These are phyloP conservation scores for Odontocolon sp. DNA, from an alignment of 2,888 invertebrate genomes.

Conservation along the genomic window DNA sequence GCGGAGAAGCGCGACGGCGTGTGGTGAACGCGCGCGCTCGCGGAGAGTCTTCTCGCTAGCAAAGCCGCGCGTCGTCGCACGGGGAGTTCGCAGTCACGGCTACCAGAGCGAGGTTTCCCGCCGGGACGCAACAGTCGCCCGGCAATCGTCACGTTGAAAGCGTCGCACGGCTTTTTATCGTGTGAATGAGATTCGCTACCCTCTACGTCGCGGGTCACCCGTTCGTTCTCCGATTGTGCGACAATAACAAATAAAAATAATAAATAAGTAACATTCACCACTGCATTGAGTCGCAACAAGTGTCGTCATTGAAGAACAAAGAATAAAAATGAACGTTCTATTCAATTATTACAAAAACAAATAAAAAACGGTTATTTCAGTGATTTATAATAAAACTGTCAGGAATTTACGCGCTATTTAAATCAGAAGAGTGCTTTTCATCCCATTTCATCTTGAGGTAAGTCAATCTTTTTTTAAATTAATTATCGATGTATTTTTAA, in stretches of 20 bases:
- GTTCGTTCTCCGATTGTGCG: constrained; percentile 13
- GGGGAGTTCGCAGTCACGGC: constrained; percentile 51
- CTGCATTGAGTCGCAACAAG: background rate
- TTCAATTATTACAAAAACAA: background rate
- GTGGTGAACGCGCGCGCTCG: constrained; percentile 54
- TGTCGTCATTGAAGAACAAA: background rate
- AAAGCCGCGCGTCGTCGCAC: constrained; percentile 12
- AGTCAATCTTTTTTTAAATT: background rate
- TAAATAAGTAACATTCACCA: background rate
- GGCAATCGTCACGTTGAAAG: constrained; percentile 67
- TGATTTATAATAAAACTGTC: background rate
- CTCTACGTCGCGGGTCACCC: background rate
- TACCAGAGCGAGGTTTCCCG: constrained; percentile 62
- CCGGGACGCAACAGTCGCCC: constrained; percentile 77
- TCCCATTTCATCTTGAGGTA: background rate
- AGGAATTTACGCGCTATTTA: background rate
- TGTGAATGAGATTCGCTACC: constrained; percentile 26
- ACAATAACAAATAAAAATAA: background rate
- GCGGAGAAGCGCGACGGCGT: constrained; percentile 66
- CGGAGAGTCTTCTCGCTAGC: background rate
- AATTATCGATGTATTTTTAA: background rate
- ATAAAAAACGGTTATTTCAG: background rate
- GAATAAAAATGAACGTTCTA: background rate
- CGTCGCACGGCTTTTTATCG: constrained; percentile 17
- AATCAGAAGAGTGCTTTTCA: background rate